Evolutionary conservation across 1,140 invertebrate genomes (phyloP).

Genomic region (Maconellicoccus hirsutus): DNA sequence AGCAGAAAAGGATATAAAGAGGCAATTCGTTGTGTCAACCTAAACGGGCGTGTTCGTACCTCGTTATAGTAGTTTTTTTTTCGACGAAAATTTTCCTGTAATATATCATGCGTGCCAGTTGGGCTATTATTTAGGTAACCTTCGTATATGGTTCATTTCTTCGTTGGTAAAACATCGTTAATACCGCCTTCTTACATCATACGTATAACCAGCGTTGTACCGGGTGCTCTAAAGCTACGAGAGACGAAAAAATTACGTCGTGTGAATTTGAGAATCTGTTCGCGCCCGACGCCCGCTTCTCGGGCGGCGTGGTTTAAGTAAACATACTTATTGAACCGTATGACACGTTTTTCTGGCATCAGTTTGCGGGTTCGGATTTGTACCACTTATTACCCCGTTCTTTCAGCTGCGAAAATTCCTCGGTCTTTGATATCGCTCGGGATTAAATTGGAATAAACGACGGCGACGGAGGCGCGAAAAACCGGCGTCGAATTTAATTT

Average conservation of each 20-base stretch:
- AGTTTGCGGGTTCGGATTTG: slow-evolving; percentile 13
- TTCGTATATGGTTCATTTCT: slow-evolving; percentile 15
- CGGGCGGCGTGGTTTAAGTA: not conserved
- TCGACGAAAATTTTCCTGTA: not conserved
- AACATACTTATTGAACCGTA: slow-evolving; percentile 4
- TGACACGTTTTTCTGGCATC: slow-evolving; percentile 11
- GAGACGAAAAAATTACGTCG: not conserved
- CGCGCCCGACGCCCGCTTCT: not conserved
- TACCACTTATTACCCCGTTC: slow-evolving; percentile 10
- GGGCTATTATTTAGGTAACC: not conserved
- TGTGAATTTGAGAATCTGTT: slow-evolving; percentile 15
- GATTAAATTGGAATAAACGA: slow-evolving; percentile 13
- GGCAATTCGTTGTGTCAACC: slow-evolving; percentile 21
- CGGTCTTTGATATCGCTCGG: not conserved
- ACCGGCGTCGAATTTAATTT: not conserved
- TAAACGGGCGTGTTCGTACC: slow-evolving; percentile 19
- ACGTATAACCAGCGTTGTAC: not conserved
- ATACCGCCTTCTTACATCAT: slow-evolving; percentile 3
- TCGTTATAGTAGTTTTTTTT: slow-evolving; percentile 1
- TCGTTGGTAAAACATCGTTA: slow-evolving; percentile 14
- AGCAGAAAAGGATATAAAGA: slow-evolving; percentile 11
- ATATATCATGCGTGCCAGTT: slow-evolving; percentile 19
- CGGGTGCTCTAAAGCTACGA: not conserved
- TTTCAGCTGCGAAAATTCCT: slow-evolving; percentile 20
- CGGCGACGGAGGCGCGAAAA: not conserved